These are phyloP conservation scores for Dysdera silvatica DNA, from an alignment of 1,140 invertebrate species.

Conservation along the genomic window DNA sequence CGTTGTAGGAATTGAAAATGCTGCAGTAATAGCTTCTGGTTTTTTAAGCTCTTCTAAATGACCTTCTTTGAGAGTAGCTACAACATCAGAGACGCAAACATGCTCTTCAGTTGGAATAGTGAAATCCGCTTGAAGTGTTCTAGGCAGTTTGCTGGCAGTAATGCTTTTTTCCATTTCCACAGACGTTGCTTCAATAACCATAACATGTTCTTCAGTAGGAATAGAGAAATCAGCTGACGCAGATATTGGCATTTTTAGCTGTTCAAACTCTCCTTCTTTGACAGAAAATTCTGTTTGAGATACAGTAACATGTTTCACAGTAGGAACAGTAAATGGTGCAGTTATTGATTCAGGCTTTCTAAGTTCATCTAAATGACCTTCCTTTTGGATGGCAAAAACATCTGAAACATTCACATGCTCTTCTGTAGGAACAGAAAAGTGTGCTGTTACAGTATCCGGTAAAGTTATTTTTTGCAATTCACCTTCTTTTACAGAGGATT, in stretches of 20 bases:
- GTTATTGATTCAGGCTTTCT: slow-evolving; percentile 8
- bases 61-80: slow-evolving; percentile 26
- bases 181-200: slow-evolving; percentile 20
- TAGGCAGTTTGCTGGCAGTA: slow-evolving; percentile 6
- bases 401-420: slow-evolving; percentile 28
- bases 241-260: slow-evolving; percentile 4
- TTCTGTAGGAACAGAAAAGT: slow-evolving; percentile 10
- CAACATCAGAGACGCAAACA: slow-evolving; percentile 19
- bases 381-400: slow-evolving; percentile 11
- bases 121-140: slow-evolving; percentile 10
- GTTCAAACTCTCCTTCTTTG: slow-evolving; percentile 7
- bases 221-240: slow-evolving; percentile 23
- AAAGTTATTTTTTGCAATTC: slow-evolving; percentile 15
- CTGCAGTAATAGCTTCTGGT: slow-evolving; percentile 17
- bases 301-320: slow-evolving; percentile 26
- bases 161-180: slow-evolving; percentile 18
- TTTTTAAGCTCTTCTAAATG: slow-evolving; percentile 19
- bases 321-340: slow-evolving; percentile 16
- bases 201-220: slow-evolving; percentile 28
- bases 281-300: slow-evolving; percentile 6
- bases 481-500: slow-evolving; percentile 31
- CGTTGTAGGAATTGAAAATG: slow-evolving; percentile 22
- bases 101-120: slow-evolving; percentile 27
- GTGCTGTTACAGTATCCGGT: slow-evolving; percentile 19
- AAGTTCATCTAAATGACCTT: slow-evolving; percentile 14